These are phyloP conservation scores for Mustelus asterias DNA, from an alignment of 2,113 vertebrate genomes.

Conservation along the genomic window DNA sequence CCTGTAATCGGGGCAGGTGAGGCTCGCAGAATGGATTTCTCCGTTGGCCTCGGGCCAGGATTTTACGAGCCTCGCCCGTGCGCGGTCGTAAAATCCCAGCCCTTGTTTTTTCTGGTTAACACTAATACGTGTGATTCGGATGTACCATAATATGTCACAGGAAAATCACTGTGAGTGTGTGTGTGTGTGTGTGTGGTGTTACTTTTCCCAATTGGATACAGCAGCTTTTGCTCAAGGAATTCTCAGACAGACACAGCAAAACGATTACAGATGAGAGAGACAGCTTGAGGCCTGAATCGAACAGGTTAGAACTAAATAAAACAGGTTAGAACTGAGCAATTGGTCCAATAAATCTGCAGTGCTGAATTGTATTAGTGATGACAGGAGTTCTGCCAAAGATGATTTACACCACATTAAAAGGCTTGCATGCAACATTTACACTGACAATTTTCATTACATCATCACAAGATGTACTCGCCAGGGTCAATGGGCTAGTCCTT, in stretches of 20 bases:
- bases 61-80: too few relatives aligned
- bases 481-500: not conserved
- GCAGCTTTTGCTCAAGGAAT: not conserved
- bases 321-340: conserved; percentile 13
- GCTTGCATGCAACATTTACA: not conserved
- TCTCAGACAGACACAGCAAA: not conserved
- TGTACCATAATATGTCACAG: conserved; percentile 5
- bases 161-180: not conserved
- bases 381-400: conserved; percentile 18
- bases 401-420: not conserved
- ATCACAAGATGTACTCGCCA: too few relatives aligned
- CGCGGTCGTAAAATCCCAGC: too few relatives aligned
- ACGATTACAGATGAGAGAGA: not conserved
- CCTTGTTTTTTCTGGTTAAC: not conserved
- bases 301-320: conserved; percentile 13
- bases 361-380: not conserved
- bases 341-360: conserved; percentile 11
- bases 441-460: not conserved
- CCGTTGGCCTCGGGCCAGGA: too few relatives aligned
- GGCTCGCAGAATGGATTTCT: too few relatives aligned
- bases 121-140: not conserved
- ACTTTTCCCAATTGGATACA: not conserved
- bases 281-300: not conserved
- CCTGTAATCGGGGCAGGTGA: too few relatives aligned
- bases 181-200: rapidly evolving